Evolutionary conservation across 2,113 vertebrate genomes (phyloP), one percentile per base, ranked within the genome.

Genomic region (Oplegnathus fasciatus): DNA sequence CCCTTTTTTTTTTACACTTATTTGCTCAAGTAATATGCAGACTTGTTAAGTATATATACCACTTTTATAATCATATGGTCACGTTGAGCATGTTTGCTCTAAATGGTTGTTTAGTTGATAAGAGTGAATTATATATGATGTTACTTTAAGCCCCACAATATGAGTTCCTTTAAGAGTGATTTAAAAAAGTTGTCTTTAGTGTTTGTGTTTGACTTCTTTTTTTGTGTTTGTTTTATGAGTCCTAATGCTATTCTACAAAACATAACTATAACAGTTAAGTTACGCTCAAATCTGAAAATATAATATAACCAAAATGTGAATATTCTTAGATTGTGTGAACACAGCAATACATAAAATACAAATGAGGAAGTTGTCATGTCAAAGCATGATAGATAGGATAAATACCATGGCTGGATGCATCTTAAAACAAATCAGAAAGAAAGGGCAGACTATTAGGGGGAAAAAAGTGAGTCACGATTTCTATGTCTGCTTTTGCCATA

Each of bases 401-500:
- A 82, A 89, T 74, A 75, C 24, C 46, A 67, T 55, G 66, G 71
- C 26, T 67, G 54, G 58, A 81, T 84, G 73, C 81, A 82, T 66
- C 64, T 81, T 62, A 73, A 69, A 81, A 86, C 74, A 73, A 65
- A 78, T 85, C 71, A 75, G 54, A 86, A 67, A 78, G 60, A 74
- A 83, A 61, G 76, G 80, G 69, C 70, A 76, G 77, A 84, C 60
- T 8, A 55, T 65, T 32, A 26, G 70, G n/a, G 14, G 57, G 40
- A 67, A 64, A 80, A 64, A 77, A 70, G 74, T n/a, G 42, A 85
- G 75, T 86, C 83, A 90, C 60, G 1, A 64, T 93, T 92, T 80
- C 52, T 17, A 80, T 70, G 68, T 60, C 74, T 84, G 69, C 46
- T 44, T 72, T 57, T 32, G 30, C 76, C 26, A 73, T 92, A 89